These are phyloP conservation scores for Tenebrio molitor DNA, from an alignment of 1,140 invertebrate genomes.

Conservation along the genomic window DNA sequence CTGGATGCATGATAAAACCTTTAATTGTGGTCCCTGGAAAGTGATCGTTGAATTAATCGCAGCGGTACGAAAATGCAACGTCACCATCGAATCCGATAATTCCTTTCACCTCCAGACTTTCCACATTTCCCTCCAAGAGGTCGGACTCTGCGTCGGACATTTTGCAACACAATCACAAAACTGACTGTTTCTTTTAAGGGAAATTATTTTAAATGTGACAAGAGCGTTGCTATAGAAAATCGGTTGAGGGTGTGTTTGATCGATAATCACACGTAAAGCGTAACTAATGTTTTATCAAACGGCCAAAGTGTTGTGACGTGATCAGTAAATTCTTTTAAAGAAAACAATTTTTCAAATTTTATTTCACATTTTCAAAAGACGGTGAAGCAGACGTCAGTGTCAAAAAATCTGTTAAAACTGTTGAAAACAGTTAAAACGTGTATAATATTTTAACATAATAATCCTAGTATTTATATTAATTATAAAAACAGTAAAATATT, in stretches of 20 bases:
- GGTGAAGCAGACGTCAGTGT: too few species aligned
- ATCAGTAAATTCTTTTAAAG: too few species aligned
- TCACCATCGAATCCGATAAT: conserved; percentile 84
- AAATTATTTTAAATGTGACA: conserved; percentile 10
- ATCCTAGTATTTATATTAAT: too few species aligned
- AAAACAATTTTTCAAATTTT: too few species aligned
- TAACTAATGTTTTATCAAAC: too few species aligned
- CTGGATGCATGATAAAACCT: conserved; percentile 83
- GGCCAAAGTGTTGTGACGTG: too few species aligned
- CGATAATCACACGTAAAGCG: too few species aligned
- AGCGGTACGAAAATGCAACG: conserved; percentile 45
- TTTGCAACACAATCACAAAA: not conserved
- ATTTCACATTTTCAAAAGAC: too few species aligned
- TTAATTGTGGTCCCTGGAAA: conserved; percentile 75
- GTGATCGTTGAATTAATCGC: conserved; percentile 12
- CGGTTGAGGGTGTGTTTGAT: not conserved
- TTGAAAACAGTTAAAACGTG: too few species aligned
- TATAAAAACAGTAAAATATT: too few species aligned
- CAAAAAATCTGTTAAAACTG: too few species aligned
- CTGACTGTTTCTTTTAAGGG: not conserved
- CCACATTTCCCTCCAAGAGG: conserved; percentile 65
- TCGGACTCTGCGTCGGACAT: conserved; percentile 47
- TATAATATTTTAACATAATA: too few species aligned
- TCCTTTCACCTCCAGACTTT: conserved; percentile 73
- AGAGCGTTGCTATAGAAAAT: conserved; percentile 15